These are phyloP conservation scores for Caretta caretta DNA, from an alignment of 2,113 vertebrate genomes.

Conservation along the genomic window DNA sequence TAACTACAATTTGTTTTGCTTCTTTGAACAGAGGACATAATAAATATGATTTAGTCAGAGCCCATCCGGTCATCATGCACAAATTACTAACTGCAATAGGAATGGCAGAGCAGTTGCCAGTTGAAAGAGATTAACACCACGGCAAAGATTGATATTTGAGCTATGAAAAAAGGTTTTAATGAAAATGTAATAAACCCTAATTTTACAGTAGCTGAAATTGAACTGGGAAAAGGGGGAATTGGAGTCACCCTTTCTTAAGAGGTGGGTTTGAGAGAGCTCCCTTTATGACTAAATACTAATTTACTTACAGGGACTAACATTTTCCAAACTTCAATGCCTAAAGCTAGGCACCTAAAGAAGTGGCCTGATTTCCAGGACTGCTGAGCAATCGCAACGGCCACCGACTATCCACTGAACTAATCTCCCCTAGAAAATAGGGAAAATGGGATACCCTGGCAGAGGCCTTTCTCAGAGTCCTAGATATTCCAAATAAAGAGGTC, in stretches of 20 bases:
- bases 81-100: conserved; percentile 44
- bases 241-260: background rate
- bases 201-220: conserved; percentile 55
- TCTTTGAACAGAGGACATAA: conserved; percentile 39
- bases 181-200: conserved; percentile 31
- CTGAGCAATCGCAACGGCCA: background rate
- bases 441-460: background rate
- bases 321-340: background rate
- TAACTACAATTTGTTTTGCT: conserved; percentile 41
- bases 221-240: background rate
- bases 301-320: background rate
- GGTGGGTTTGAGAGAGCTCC: background rate
- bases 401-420: background rate
- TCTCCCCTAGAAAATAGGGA: background rate
- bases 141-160: background rate
- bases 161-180: background rate
- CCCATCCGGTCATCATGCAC: conserved; percentile 16
- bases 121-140: background rate
- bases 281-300: background rate
- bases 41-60: conserved; percentile 36
- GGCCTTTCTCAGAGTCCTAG: background rate
- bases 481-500: background rate
- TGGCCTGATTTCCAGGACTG: background rate
- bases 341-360: background rate
- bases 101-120: background rate